A percentile compares a stretch with the other conserved stretches of the same genome.
These are phyloP conservation scores for Deilephila elpenor DNA, from an alignment of 2,888 invertebrate genomes.

Conservation along the genomic window DNA sequence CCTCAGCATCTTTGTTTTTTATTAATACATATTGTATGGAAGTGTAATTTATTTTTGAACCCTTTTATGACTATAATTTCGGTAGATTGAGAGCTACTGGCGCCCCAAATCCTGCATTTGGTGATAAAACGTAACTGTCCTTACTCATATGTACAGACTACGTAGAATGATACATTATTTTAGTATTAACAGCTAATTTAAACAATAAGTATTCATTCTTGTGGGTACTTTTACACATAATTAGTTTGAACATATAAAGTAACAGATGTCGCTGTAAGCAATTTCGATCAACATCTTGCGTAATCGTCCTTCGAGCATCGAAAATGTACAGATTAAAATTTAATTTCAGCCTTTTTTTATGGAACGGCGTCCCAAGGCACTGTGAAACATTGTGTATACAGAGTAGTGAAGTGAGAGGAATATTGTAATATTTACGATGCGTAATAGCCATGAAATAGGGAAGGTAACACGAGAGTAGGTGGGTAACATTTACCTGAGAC, in stretches of 20 bases:
- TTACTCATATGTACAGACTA: too few relatives aligned
- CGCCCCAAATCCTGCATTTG: too few relatives aligned
- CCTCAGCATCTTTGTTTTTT: too few relatives aligned
- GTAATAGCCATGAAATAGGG: slow-evolving; percentile 71
- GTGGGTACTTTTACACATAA: neutral
- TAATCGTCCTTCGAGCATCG: neutral
- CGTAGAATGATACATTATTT: too few relatives aligned
- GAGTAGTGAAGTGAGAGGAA: slow-evolving; percentile 71
- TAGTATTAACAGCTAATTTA: too few relatives aligned
- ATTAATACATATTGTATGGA: too few relatives aligned
- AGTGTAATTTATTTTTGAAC: too few relatives aligned
- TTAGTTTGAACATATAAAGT: neutral
- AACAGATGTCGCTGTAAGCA: neutral
- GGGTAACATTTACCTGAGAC: slow-evolving; percentile 83
- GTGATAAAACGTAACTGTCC: too few relatives aligned
- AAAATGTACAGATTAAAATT: slow-evolving; percentile 7
- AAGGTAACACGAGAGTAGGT: slow-evolving; percentile 69
- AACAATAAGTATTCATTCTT: neutral
- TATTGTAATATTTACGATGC: slow-evolving; percentile 72
- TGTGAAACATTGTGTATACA: slow-evolving; percentile 11
- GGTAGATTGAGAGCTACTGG: too few relatives aligned
- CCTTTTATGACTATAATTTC: too few relatives aligned
- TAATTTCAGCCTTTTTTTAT: slow-evolving; percentile 4
- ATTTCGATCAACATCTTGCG: neutral
- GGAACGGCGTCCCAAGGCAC: slow-evolving; percentile 20